phyloP scores from a whole-genome alignment of 2,888 invertebrate genomes.

The Poecilobothrus nobilitatus region DNA sequence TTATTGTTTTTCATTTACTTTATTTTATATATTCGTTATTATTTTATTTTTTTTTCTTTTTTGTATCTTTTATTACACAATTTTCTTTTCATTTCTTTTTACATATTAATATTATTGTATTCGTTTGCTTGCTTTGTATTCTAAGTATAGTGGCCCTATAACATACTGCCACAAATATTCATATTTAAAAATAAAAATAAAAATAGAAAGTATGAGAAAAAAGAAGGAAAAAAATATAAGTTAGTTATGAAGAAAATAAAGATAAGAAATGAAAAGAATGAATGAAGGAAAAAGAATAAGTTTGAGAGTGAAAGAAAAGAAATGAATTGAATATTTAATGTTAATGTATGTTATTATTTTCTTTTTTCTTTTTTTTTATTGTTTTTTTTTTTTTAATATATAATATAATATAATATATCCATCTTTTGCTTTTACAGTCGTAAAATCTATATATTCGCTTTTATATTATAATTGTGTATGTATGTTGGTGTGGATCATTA shows the following conservation, averaged over 20 bases:
- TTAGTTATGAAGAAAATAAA: too few species aligned
- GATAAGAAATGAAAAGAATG: neutral
- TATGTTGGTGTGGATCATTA: neutral
- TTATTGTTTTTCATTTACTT: neutral
- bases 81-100: neutral
- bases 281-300: neutral
- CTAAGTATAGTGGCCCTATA: neutral
- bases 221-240: too few species aligned
- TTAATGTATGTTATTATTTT: neutral
- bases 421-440: neutral
- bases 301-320: neutral
- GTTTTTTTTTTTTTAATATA: neutral
- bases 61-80: neutral
- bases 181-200: neutral
- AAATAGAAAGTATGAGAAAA: neutral
- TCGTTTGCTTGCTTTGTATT: neutral
- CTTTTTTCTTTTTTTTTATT: neutral
- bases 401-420: too few species aligned
- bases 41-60: too few species aligned
- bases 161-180: neutral
- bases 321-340: conserved; percentile 6
- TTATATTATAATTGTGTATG: too few species aligned
- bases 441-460: too few species aligned
- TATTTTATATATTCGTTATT: too few species aligned
- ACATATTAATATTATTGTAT: neutral